Conservation (phyloP, 1,140 invertebrate species). For the Heliothis virescens region DNA sequence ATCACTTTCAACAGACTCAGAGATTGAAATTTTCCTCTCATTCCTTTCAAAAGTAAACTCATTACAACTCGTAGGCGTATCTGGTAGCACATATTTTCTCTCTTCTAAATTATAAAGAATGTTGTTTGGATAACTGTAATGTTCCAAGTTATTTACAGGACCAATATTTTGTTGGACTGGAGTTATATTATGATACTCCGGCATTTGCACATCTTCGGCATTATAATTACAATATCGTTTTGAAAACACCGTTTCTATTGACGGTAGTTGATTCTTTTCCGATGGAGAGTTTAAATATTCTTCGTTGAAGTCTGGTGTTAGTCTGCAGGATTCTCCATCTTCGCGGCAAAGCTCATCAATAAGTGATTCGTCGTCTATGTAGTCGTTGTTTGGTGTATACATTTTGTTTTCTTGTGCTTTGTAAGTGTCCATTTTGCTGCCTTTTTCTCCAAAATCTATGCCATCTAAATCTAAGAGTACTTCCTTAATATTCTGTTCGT, state of each 20-base stretch:
- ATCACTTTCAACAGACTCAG: conserved; percentile 80
- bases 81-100: conserved; percentile 74
- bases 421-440: conserved; percentile 67
- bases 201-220: conserved; percentile 65
- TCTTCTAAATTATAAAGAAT: conserved; percentile 78
- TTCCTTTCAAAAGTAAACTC: conserved; percentile 79
- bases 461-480: conserved; percentile 79
- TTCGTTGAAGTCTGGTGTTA: conserved; percentile 80
- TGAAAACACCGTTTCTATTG: conserved; percentile 84
- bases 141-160: conserved; percentile 75
- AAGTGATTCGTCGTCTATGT: conserved; percentile 81
- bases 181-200: conserved; percentile 60
- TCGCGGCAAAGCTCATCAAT: conserved; percentile 81
- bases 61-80: conserved; percentile 79
- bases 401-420: conserved; percentile 59
- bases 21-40: conserved; percentile 75
- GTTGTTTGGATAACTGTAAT: conserved; percentile 83
- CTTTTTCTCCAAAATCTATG: conserved; percentile 79
- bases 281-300: conserved; percentile 70
- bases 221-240: conserved; percentile 81
- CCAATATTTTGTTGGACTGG: conserved; percentile 57
- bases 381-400: conserved; percentile 72
- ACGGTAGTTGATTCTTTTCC: conserved; percentile 77
- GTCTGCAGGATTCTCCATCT: conserved; percentile 71
- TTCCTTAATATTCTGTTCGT: conserved; percentile 81